Evolutionary conservation across 2,113 vertebrate genomes (phyloP).

Genomic region (Dasyornis broadbenti): DNA sequence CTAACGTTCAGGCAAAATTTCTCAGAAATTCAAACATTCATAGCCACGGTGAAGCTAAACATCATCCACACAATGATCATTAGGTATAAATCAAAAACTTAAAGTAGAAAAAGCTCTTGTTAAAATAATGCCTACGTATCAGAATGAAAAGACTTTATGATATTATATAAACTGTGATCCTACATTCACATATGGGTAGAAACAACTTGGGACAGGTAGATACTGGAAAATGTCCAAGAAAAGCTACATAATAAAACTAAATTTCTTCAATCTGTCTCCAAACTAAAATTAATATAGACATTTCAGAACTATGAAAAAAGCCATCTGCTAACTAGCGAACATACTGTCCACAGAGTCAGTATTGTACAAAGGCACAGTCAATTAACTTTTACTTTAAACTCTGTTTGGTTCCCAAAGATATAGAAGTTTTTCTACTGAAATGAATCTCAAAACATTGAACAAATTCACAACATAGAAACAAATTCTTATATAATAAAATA

Average conservation of each 20-base stretch:
- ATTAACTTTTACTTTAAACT: constrained; percentile 7
- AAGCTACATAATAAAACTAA: neutral
- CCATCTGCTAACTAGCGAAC: constrained; percentile 43
- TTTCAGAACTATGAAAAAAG: neutral
- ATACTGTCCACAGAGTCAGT: neutral
- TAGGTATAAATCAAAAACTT: neutral
- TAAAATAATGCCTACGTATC: neutral
- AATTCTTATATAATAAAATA: neutral
- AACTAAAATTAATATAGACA: constrained; percentile 39
- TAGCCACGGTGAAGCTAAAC: neutral
- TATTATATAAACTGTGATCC: neutral
- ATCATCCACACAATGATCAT: neutral
- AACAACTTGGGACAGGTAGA: constrained; percentile 17
- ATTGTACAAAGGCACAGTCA: neutral
- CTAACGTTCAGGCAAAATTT: neutral
- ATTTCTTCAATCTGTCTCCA: constrained; percentile 22
- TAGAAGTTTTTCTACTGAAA: neutral
- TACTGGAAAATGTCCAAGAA: constrained; percentile 8
- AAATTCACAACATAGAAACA: neutral
- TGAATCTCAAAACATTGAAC: neutral
- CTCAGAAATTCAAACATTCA: neutral
- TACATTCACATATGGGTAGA: neutral
- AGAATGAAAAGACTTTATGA: neutral
- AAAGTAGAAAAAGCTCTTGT: neutral
- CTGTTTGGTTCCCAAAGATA: neutral